These are phyloP conservation scores for Spilarctia lutea DNA, from an alignment of 2,888 invertebrate species.

Conservation along the genomic window DNA sequence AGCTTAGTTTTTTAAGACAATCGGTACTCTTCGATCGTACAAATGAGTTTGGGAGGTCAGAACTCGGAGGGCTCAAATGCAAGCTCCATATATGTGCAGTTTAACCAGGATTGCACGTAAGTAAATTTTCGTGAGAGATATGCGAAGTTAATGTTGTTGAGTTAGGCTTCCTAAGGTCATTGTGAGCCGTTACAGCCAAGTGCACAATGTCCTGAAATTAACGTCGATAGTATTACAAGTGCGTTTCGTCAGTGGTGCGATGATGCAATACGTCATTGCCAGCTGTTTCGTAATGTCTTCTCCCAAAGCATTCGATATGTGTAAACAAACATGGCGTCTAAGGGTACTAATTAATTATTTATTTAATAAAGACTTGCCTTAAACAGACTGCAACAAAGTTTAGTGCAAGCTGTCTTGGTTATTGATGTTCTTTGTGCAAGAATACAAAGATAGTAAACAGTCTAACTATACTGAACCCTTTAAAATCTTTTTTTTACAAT, in stretches of 20 bases:
- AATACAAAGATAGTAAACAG: neutral
- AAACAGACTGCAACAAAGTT: neutral
- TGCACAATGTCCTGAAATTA: slow-evolving; percentile 60
- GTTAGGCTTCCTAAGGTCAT: neutral
- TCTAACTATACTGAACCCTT: neutral
- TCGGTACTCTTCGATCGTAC: slow-evolving; percentile 85
- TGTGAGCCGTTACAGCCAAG: slow-evolving; percentile 47
- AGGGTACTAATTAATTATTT: slow-evolving; percentile 27
- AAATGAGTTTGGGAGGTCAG: slow-evolving; percentile 93
- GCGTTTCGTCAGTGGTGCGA: slow-evolving; percentile 56
- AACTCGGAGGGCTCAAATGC: slow-evolving; percentile 91
- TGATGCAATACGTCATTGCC: slow-evolving; percentile 83
- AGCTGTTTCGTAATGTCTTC: slow-evolving; percentile 70
- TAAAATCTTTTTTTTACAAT: neutral
- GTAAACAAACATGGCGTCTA: slow-evolving; percentile 69
- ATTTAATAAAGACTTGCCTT: neutral
- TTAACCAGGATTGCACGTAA: slow-evolving; percentile 99
- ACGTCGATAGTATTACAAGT: slow-evolving; percentile 52
- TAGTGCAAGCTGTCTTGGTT: neutral
- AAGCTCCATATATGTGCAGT: slow-evolving; percentile 97
- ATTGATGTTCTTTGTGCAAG: neutral
- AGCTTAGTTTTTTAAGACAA: slow-evolving; percentile 70
- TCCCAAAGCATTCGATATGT: slow-evolving; percentile 44
- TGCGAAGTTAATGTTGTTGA: neutral
- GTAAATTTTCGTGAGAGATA: slow-evolving; percentile 69